phyloP scores from a whole-genome alignment of 53 echinoderm and acorn worm species.

The Crossaster papposus region DNA sequence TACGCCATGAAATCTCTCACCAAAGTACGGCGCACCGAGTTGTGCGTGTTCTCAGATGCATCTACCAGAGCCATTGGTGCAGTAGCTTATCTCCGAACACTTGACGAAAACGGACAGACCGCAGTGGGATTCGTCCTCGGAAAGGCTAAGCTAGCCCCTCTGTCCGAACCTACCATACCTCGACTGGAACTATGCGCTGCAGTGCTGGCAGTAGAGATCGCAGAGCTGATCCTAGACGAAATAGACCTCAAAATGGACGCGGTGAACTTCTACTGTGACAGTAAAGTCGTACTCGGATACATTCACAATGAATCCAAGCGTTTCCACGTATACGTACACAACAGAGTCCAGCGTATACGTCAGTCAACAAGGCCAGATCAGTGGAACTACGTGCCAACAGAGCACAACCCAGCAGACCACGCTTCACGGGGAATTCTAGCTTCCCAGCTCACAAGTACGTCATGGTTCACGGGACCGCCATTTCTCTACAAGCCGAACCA shows the following conservation, averaged over 20 bases:
- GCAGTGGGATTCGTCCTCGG: slow-evolving; percentile 57
- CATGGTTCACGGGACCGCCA: slow-evolving; percentile 50
- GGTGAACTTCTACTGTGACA: slow-evolving; percentile 52
- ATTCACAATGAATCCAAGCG: slow-evolving; percentile 58
- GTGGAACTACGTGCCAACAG: slow-evolving; percentile 43
- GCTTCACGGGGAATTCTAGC: too few relatives aligned
- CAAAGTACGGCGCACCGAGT: not conserved
- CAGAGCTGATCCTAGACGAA: slow-evolving; percentile 32
- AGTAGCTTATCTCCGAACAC: slow-evolving; percentile 37
- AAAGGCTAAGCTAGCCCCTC: slow-evolving; percentile 59
- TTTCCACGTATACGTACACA: too few relatives aligned
- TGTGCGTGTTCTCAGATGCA: slow-evolving; percentile 45
- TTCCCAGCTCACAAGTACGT: not conserved
- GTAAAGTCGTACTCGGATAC: slow-evolving; percentile 61
- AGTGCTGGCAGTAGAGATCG: slow-evolving; percentile 50
- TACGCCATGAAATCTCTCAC: slow-evolving; percentile 19
- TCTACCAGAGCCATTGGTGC: slow-evolving; percentile 55
- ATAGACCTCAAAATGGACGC: slow-evolving; percentile 17
- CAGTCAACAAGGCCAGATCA: too few relatives aligned
- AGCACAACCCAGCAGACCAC: too few relatives aligned
- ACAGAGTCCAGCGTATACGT: slow-evolving; percentile 36
- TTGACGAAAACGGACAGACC: slow-evolving; percentile 23
- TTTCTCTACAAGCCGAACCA: too few relatives aligned
- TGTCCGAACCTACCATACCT: slow-evolving; percentile 53
- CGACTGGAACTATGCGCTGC: slow-evolving; percentile 68